Evolutionary conservation across 2,113 vertebrate genomes (phyloP).

Genomic region (Apeltes quadracus): DNA sequence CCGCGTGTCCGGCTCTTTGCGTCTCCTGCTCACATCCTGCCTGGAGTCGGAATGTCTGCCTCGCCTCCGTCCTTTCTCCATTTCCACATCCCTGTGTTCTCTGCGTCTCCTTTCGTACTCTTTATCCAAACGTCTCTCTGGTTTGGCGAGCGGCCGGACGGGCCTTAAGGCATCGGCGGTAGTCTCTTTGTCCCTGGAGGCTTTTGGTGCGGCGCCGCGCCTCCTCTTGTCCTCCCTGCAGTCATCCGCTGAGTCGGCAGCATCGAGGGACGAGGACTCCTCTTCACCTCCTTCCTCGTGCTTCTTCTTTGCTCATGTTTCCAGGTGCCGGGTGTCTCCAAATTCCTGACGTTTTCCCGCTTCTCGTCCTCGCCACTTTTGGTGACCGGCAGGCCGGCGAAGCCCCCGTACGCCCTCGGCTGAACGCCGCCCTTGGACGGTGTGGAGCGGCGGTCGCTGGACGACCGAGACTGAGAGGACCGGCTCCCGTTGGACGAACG

Average conservation of each 20-base stretch:
- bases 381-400: slow-evolving; percentile 60
- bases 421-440: slow-evolving; percentile 72
- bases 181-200: slow-evolving; percentile 82
- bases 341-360: slow-evolving; percentile 12
- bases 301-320: slow-evolving; percentile 84
- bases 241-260: slow-evolving; percentile 75
- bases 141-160: slow-evolving; percentile 16
- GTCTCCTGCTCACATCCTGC: slow-evolving; percentile 71
- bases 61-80: slow-evolving; percentile 76
- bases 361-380: slow-evolving; percentile 37
- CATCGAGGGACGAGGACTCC: slow-evolving; percentile 77
- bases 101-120: slow-evolving; percentile 79
- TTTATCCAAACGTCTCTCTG: slow-evolving; percentile 83
- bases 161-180: slow-evolving; percentile 76
- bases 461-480: slow-evolving; percentile 70
- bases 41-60: slow-evolving; percentile 79
- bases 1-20: slow-evolving; percentile 56
- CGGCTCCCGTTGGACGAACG: slow-evolving; percentile 51
- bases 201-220: slow-evolving; percentile 75
- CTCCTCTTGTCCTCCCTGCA: slow-evolving; percentile 81
- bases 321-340: slow-evolving; percentile 73
- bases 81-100: slow-evolving; percentile 60
- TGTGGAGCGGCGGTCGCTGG: slow-evolving; percentile 71
- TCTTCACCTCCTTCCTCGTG: slow-evolving; percentile 81
- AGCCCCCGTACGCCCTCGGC: slow-evolving; percentile 76